Conservation (phyloP, 2,797 vertebrate genomes). For the Dendrocincla fuliginosa region DNA sequence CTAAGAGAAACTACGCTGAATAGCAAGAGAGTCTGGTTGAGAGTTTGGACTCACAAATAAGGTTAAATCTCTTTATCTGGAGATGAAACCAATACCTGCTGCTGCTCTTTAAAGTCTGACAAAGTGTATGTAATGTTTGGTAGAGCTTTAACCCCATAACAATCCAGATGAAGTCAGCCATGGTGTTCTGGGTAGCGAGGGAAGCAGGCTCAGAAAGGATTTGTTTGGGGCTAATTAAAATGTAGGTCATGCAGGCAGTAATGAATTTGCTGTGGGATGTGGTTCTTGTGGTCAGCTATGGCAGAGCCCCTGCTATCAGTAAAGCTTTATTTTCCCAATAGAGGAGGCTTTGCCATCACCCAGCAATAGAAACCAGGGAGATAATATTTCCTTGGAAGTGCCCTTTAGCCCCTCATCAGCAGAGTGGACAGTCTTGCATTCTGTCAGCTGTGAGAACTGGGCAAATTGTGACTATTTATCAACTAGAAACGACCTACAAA, state of each 20-base stretch:
- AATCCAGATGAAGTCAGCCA: slow-evolving; percentile 30
- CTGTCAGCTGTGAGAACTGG: neutral
- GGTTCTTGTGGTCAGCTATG: neutral
- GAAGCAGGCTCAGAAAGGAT: slow-evolving; percentile 52
- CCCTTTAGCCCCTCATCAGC: neutral
- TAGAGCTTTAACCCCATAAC: neutral
- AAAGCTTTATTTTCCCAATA: neutral
- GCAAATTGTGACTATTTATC: slow-evolving; percentile 37
- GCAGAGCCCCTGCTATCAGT: neutral
- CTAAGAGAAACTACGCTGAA: neutral
- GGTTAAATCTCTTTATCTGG: neutral
- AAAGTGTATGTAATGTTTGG: neutral
- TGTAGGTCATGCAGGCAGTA: slow-evolving; percentile 46
- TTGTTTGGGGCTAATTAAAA: slow-evolving; percentile 49
- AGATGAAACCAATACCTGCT: neutral
- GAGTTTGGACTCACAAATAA: neutral
- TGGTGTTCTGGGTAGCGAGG: neutral
- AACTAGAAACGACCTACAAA: neutral
- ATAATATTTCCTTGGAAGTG: neutral
- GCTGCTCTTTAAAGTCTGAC: neutral
- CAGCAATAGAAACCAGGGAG: neutral
- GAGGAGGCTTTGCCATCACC: neutral
- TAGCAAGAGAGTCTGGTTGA: neutral
- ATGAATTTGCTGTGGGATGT: neutral
- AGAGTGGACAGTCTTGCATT: neutral